Conservation (phyloP, 2,113 vertebrate species). For the Cacatua alba region DNA sequence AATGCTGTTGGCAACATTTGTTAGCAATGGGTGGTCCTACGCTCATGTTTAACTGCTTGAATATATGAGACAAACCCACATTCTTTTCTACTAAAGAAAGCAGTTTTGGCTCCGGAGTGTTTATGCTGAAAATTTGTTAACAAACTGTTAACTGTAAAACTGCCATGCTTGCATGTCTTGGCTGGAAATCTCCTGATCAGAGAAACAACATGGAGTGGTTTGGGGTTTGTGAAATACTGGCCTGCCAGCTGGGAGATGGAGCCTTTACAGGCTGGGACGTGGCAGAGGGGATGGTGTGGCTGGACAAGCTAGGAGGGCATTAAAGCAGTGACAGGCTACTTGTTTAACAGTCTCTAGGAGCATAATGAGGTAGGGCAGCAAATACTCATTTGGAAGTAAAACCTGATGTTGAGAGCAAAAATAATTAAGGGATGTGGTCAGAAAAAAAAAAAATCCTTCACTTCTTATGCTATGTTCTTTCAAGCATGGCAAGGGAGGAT, state of each 20-base stretch:
- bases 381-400: conserved; percentile 29
- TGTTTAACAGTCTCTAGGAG: neutral
- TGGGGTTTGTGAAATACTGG: neutral
- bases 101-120: neutral
- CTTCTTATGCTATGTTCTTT: neutral
- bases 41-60: neutral
- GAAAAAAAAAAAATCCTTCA: neutral
- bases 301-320: neutral
- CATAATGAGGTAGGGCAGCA: neutral
- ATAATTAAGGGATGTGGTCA: conserved; percentile 15
- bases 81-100: conserved; percentile 6
- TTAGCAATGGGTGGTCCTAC: neutral
- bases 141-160: neutral
- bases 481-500: neutral
- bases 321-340: neutral
- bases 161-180: neutral
- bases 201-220: neutral
- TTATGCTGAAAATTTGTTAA: conserved; percentile 25
- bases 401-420: conserved; percentile 18
- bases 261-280: neutral
- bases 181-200: neutral
- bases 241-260: neutral
- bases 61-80: neutral
- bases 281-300: neutral
- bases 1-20: neutral